Percentiles rank a stretch among this genome's conserved stretches.
Conservation (phyloP, 2,888 invertebrate genomes). For the Andrena minutula region DNA sequence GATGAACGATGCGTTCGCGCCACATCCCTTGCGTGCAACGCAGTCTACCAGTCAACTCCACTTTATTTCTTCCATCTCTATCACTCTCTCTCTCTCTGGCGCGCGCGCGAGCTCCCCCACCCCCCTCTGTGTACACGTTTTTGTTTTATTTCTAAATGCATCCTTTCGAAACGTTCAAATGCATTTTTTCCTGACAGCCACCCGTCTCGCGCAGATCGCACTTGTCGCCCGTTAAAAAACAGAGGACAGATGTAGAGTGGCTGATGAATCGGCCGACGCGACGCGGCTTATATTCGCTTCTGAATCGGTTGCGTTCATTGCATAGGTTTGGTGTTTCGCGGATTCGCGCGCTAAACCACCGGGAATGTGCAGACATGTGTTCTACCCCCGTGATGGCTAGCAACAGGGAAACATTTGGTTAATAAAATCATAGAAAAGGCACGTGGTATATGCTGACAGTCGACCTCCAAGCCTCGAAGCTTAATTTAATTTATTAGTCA, state of each 20-base stretch:
- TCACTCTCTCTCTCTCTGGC: background rate
- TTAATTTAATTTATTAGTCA: constrained; percentile 53
- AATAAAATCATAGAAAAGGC: constrained; percentile 9
- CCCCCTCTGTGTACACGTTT: constrained; percentile 6
- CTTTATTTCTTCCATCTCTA: background rate
- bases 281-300: constrained; percentile 37
- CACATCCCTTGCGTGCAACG: constrained; percentile 58
- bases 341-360: constrained; percentile 29
- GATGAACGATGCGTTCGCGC: constrained; percentile 63
- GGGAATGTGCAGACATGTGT: no score
- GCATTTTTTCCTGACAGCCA: constrained; percentile 41
- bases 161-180: constrained; percentile 44
- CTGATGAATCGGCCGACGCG: constrained; percentile 38
- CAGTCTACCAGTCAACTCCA: constrained; percentile 17
- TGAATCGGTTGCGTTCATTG: background rate
- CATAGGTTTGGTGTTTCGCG: constrained; percentile 10
- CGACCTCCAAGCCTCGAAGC: background rate
- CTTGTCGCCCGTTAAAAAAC: constrained; percentile 29
- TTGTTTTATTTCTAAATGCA: constrained; percentile 54
- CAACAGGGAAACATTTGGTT: background rate
- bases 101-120: no score
- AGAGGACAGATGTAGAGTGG: constrained; percentile 27
- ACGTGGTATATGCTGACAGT: constrained; percentile 4
- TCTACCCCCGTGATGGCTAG: no score
- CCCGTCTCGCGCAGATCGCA: constrained; percentile 31